phyloP scores from a whole-genome alignment of 2,888 invertebrate genomes.

The Ommatoiulus sabulosus region DNA sequence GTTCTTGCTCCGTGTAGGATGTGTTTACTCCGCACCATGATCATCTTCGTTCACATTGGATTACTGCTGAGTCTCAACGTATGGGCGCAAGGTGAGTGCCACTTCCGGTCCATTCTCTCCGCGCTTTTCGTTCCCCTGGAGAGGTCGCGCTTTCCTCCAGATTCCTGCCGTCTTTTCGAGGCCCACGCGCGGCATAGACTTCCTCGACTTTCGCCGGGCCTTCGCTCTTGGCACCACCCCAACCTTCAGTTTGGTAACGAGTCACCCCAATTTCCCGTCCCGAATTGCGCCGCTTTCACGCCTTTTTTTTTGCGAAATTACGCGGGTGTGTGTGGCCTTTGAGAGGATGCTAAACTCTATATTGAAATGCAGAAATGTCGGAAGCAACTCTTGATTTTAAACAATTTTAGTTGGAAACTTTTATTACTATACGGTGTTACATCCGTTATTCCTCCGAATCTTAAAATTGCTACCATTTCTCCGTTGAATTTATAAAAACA shows the following conservation, averaged over 20 bases:
- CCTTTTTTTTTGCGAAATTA: background rate
- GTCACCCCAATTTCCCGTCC: background rate
- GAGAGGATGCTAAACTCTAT: too few species aligned
- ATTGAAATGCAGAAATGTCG: too few species aligned
- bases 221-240: background rate
- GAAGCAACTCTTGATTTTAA: too few species aligned
- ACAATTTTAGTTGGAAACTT: too few species aligned
- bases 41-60: constrained; percentile 22
- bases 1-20: constrained; percentile 36
- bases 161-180: background rate
- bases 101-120: background rate
- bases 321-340: background rate
- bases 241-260: background rate
- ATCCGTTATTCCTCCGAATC: too few species aligned
- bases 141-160: background rate
- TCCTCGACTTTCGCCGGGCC: background rate
- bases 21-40: constrained; percentile 31
- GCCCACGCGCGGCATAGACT: background rate
- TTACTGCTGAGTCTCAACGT: constrained; percentile 48
- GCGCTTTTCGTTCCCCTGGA: background rate
- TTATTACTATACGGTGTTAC: too few species aligned
- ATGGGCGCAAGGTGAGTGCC: constrained; percentile 32
- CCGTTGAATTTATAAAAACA: too few species aligned
- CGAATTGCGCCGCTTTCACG: background rate
- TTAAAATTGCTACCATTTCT: too few species aligned